Conservation (phyloP, 2,113 vertebrate genomes). For the Ictidomys tridecemlineatus region DNA sequence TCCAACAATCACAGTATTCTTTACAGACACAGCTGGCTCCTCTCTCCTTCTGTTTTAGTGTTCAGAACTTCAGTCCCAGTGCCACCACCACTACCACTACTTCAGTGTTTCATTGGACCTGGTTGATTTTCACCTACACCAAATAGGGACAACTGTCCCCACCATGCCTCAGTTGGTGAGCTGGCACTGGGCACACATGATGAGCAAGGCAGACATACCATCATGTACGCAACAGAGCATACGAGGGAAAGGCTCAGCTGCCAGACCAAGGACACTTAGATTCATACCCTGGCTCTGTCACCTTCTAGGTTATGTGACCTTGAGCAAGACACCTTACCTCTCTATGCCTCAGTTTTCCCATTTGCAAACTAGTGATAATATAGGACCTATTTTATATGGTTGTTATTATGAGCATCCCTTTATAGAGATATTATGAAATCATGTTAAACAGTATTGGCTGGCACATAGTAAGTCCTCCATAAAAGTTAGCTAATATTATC, state of each 20-base stretch:
- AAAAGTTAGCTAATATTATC: neutral
- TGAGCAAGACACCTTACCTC: neutral
- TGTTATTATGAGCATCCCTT: neutral
- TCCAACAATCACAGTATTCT: neutral
- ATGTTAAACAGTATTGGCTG: neutral
- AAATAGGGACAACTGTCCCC: neutral
- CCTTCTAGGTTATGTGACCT: neutral
- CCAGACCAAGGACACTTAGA: neutral
- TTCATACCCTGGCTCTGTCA: neutral
- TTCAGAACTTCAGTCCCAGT: neutral
- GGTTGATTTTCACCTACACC: neutral
- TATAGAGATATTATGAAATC: neutral
- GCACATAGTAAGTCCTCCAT: neutral
- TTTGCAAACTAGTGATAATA: neutral
- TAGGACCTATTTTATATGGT: neutral
- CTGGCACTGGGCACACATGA: neutral
- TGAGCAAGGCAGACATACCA: neutral
- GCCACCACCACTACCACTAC: too few relatives aligned
- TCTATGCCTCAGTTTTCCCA: neutral
- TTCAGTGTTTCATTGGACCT: neutral
- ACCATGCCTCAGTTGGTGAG: neutral
- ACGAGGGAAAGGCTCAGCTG: rapidly evolving
- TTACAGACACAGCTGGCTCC: neutral
- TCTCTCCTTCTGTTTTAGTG: neutral
- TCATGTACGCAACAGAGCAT: neutral